Conservation (phyloP, 2,888 invertebrate species). For the Melitaea athalia region DNA sequence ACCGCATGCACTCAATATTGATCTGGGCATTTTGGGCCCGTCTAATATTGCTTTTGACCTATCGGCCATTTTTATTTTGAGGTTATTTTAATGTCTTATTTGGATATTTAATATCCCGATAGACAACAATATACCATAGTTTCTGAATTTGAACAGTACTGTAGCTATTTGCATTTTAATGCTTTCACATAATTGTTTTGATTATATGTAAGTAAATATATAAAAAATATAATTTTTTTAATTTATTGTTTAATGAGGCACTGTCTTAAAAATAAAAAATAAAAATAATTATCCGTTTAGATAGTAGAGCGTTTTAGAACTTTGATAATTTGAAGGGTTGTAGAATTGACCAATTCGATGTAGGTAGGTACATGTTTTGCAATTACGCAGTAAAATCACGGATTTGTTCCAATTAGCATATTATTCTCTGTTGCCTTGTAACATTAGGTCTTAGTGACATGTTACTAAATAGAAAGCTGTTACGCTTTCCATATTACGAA, state of each 20-base stretch:
- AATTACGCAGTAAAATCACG: conserved; percentile 16
- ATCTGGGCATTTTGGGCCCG: conserved; percentile 52
- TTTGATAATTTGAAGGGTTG: background rate
- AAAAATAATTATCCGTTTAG: background rate
- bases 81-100: conserved; percentile 6
- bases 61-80: conserved; percentile 28
- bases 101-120: background rate
- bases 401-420: conserved; percentile 22
- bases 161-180: too few relatives aligned
- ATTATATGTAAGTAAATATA: too few relatives aligned
- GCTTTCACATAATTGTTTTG: too few relatives aligned
- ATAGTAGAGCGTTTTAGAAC: background rate
- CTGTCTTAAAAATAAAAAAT: background rate
- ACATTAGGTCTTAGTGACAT: background rate
- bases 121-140: background rate
- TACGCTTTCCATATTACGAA: background rate
- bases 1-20: conserved; percentile 69
- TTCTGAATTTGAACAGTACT: too few relatives aligned
- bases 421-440: conserved; percentile 7
- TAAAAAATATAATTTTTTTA: too few relatives aligned
- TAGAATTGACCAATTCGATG: conserved; percentile 3
- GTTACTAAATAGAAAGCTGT: background rate
- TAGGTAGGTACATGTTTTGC: conserved; percentile 4
- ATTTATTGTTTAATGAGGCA: too few relatives aligned
- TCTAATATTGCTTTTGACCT: conserved; percentile 46